Conservation (phyloP, 2,888 invertebrate genomes). For the Sphinx pinastri region DNA sequence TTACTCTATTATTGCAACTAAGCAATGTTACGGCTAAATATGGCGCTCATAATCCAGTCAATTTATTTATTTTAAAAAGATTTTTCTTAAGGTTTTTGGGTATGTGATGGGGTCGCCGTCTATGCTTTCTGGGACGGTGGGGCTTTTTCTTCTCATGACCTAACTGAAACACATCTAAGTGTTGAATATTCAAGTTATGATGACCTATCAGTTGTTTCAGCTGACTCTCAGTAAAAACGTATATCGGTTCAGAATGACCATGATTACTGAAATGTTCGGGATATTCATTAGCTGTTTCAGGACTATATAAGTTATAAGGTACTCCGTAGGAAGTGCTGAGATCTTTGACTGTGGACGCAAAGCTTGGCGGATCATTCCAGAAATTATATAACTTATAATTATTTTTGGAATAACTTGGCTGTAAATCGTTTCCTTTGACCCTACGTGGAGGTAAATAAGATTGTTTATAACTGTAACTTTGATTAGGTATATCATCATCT, state of each 20-base stretch:
- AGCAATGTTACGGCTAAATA: background rate
- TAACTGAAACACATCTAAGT: constrained; percentile 68
- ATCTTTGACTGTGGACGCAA: constrained; percentile 33
- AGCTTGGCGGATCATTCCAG: constrained; percentile 24
- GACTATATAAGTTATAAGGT: constrained; percentile 35
- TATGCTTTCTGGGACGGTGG: constrained; percentile 54
- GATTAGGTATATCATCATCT: constrained; percentile 38
- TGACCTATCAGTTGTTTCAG: constrained; percentile 66
- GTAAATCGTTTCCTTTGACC: constrained; percentile 33
- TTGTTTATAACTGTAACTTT: constrained; percentile 41
- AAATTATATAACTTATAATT: constrained; percentile 32
- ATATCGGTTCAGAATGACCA: constrained; percentile 62
- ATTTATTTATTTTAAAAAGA: constrained; percentile 56
- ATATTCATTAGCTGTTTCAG: constrained; percentile 26
- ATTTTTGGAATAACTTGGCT: constrained; percentile 35
- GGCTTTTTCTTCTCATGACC: constrained; percentile 36
- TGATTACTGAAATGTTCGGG: constrained; percentile 30
- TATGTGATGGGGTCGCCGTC: constrained; percentile 49
- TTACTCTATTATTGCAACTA: background rate
- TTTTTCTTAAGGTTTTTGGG: constrained; percentile 56
- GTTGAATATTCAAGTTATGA: constrained; percentile 69
- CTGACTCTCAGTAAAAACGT: constrained; percentile 70
- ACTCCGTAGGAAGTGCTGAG: constrained; percentile 47
- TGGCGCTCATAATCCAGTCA: constrained; percentile 14
- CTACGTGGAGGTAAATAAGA: constrained; percentile 31